A percentile compares a stretch with the other conserved stretches of the same genome.
phyloP scores from a whole-genome alignment of 2,113 vertebrate genomes.

The Odontophorus gujanensis region DNA sequence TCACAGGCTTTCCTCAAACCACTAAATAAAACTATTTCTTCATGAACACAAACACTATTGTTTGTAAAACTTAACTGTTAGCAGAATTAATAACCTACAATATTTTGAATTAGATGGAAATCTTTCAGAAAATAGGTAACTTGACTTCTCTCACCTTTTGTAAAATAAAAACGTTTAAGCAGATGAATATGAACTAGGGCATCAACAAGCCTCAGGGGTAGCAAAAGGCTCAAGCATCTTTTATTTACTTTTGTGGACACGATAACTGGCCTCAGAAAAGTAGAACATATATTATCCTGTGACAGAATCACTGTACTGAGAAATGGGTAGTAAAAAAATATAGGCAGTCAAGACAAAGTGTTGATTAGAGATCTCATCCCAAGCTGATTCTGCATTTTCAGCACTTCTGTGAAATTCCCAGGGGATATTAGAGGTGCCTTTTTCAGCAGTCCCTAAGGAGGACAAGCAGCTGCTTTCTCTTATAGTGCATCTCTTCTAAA shows the following conservation, averaged over 20 bases:
- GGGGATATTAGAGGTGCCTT: conserved; percentile 15
- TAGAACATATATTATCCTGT: not conserved
- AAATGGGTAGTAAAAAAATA: not conserved
- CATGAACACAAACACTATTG: not conserved
- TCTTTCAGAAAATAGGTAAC: not conserved
- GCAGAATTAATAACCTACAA: not conserved
- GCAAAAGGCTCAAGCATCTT: not conserved
- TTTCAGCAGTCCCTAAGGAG: not conserved
- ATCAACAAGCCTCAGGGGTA: not conserved
- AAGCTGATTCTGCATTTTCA: conserved; percentile 42
- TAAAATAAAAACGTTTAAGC: not conserved
- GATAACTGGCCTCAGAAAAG: not conserved
- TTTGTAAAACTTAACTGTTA: not conserved
- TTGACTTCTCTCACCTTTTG: not conserved
- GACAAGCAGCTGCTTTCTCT: conserved; percentile 41
- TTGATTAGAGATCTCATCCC: conserved; percentile 35
- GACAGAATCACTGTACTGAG: not conserved
- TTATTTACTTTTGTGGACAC: not conserved
- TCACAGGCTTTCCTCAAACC: not conserved
- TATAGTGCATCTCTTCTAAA: not conserved
- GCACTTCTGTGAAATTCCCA: not conserved
- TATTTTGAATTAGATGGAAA: not conserved
- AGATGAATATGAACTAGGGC: not conserved
- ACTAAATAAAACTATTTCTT: not conserved
- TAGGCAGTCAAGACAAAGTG: not conserved